Evolutionary conservation across 2,888 invertebrate species (phyloP).

Genomic region (Himalopsyche tibetana): DNA sequence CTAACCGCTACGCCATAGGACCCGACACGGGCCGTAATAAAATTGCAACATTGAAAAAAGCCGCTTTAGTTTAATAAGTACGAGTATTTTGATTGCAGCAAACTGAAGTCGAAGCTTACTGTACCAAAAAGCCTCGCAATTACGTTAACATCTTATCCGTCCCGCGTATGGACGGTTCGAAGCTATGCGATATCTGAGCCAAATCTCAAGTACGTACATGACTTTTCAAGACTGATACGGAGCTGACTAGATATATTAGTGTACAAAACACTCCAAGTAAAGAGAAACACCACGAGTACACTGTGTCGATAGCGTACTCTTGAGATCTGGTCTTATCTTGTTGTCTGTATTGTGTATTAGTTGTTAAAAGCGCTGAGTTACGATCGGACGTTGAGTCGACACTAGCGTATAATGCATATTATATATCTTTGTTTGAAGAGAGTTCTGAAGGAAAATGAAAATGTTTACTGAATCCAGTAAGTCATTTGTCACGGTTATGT

Average conservation of each 20-base stretch:
- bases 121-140: not conserved
- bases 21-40: no score
- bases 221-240: constrained; percentile 58
- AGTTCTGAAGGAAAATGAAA: constrained; percentile 35
- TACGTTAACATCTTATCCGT: not conserved
- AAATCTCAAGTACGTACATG: constrained; percentile 59
- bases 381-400: constrained; percentile 47
- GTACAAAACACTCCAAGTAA: constrained; percentile 60
- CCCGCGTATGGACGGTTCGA: not conserved
- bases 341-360: constrained; percentile 36
- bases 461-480: not conserved
- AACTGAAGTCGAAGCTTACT: not conserved
- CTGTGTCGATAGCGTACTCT: constrained; percentile 47
- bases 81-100: not conserved
- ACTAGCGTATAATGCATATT: not conserved
- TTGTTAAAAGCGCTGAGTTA: constrained; percentile 45
- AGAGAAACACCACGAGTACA: constrained; percentile 49
- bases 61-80: no score
- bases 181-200: constrained; percentile 11
- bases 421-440: not conserved
- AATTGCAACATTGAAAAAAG: no score
- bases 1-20: no score
- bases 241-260: constrained; percentile 56
- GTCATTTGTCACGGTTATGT: not conserved
- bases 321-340: constrained; percentile 54